Conservation (phyloP, 2,888 invertebrate species). For the Corythucha ciliata region DNA sequence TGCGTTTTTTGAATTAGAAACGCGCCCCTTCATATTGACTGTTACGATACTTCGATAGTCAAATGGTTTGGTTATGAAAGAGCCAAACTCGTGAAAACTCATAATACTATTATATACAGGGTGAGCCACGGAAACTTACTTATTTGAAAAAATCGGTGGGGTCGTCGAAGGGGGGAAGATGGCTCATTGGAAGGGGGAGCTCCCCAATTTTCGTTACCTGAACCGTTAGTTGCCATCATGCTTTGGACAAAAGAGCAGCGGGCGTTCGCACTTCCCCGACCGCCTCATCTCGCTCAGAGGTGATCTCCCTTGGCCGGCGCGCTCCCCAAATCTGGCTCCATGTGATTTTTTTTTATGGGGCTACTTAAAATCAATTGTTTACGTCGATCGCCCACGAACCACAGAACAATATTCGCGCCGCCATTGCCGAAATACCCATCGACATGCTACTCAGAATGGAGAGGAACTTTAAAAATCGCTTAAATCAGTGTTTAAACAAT, state of each 20-base stretch:
- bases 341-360: constrained; percentile 13
- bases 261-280: no score
- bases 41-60: no score
- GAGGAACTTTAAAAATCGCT: constrained; percentile 8
- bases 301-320: constrained; percentile 1
- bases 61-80: no score
- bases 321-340: constrained; percentile 12
- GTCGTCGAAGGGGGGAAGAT: neutral
- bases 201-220: constrained; percentile 7
- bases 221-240: no score
- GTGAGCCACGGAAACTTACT: constrained; percentile 8
- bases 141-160: no score
- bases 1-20: no score
- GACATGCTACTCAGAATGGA: constrained; percentile 11
- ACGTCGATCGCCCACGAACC: constrained; percentile 31
- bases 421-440: constrained; percentile 27
- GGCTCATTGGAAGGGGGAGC: neutral
- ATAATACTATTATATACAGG: no score
- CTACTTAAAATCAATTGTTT: constrained; percentile 20
- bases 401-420: constrained; percentile 29
- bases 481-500: neutral
- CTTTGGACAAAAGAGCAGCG: no score
- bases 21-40: no score
- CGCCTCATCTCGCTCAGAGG: constrained; percentile 13
- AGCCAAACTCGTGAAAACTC: no score